Base-by-base conservation (phyloP, 2,113 vertebrate species). In the Brachyistius frenatus region DNA sequence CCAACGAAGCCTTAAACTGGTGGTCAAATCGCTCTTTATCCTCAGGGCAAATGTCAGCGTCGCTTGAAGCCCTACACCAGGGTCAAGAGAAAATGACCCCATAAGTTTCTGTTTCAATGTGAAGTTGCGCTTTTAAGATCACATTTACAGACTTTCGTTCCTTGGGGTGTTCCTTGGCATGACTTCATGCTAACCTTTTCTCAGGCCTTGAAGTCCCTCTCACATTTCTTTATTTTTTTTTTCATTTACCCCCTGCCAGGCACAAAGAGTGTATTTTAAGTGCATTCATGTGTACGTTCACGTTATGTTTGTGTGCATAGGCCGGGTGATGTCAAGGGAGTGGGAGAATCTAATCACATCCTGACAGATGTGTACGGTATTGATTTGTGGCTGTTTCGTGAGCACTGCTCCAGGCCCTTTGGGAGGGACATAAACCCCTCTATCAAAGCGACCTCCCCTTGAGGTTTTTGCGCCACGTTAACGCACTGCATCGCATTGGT, bases 341-440 rank as follows among this genome's bases (percentile, higher is more conserved):
- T 56, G 39, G n/a, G 63, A 81, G 73, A 68, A 80, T 89, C 85
- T 87, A 92, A 91, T 92, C 86, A 72, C 87, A 76, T 56, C 78
- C 78, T 69, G 54, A 84, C 90, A 91, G 78, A 88, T 90, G 86
- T 91, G 83, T 58, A 70, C 35, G 35, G 70, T 91, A 92, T 92
- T 88, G 89, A 93, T 92, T 84, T 81, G 85, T 81, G 55, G 70
- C 78, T 78, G 72, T 84, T 86, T 81, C 31, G 66, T 69, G 70
- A 86, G 82, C 39, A 39, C 14, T 54, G 83, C 82, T 81, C 3
- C 39, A 7, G 77, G 84, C 67, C 70, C 75, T 72, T 33, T 23
- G 75, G 77, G 88, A 84, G 62, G 61, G 67, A 78, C 78, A 73
- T 77, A 79, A 91, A 89, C 72, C 60, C 70, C 44, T 83, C 73